phyloP scores from a whole-genome alignment of 1,140 invertebrate genomes.

The Drosophila obscura region DNA sequence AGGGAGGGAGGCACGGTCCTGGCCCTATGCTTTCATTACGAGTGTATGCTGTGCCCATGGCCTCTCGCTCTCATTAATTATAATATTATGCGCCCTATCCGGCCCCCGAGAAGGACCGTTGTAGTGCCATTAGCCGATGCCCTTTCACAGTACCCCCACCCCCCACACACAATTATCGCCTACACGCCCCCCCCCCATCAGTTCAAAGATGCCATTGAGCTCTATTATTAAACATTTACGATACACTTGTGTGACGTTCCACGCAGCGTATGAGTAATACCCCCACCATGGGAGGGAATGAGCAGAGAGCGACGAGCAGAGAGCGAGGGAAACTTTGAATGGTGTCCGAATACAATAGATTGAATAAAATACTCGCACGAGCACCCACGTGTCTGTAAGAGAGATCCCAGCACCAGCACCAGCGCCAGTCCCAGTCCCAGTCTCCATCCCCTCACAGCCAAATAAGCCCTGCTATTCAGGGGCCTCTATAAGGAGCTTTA shows the following conservation, averaged over 20 bases:
- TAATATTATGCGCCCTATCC: slow-evolving; percentile 7
- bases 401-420: too few species aligned
- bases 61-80: slow-evolving; percentile 31
- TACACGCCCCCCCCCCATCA: slow-evolving; percentile 7
- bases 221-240: slow-evolving; percentile 60
- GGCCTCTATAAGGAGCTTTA: too few species aligned
- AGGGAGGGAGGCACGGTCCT: not conserved
- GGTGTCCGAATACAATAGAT: too few species aligned
- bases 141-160: slow-evolving; percentile 22
- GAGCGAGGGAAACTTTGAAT: not conserved
- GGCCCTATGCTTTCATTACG: not conserved
- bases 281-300: not conserved
- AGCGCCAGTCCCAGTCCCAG: too few species aligned
- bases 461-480: too few species aligned
- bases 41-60: not conserved
- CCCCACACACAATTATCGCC: slow-evolving; percentile 26
- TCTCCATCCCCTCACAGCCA: too few species aligned
- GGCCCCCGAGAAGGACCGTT: not conserved
- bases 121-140: slow-evolving; percentile 34
- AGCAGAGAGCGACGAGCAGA: not conserved
- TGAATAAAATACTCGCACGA: too few species aligned
- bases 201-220: slow-evolving; percentile 32
- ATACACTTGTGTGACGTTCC: slow-evolving; percentile 25
- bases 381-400: too few species aligned
- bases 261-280: slow-evolving; percentile 57